phyloP scores from a whole-genome alignment of 2,888 invertebrate genomes.

The Suillia variegata region DNA sequence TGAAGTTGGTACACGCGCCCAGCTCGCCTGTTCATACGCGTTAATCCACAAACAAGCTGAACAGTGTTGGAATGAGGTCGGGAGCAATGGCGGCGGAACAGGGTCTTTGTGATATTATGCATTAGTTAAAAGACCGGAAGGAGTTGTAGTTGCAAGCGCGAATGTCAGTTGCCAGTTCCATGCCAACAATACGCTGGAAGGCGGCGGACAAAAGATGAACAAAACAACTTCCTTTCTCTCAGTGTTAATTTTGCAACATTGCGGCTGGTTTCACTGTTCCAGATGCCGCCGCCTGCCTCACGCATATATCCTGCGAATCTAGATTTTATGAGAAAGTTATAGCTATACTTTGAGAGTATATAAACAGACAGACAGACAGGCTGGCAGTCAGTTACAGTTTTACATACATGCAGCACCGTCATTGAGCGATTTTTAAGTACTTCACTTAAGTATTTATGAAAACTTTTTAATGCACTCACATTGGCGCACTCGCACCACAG shows the following conservation, averaged over 20 bases:
- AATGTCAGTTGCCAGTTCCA: background rate
- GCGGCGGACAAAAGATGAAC: no score
- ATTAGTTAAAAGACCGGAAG: no score
- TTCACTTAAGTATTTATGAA: conserved; percentile 8
- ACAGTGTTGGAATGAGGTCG: no score
- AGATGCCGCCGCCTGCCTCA: no score
- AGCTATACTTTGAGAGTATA: background rate
- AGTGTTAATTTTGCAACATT: background rate
- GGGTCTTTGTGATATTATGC: no score
- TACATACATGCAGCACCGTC: background rate
- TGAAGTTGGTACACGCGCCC: background rate
- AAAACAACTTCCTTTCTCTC: no score
- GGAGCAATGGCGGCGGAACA: no score
- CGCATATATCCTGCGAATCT: background rate
- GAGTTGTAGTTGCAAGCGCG: no score
- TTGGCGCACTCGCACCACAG: background rate
- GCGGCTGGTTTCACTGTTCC: no score
- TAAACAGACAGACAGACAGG: no score
- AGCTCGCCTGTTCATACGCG: no score
- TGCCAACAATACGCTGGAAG: background rate
- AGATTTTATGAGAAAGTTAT: conserved; percentile 16
- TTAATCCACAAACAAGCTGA: no score
- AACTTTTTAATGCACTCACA: conserved; percentile 10
- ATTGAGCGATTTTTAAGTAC: conserved; percentile 1
- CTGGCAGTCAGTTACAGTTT: background rate